Evolutionary conservation across 2,888 invertebrate species (phyloP).

Genomic region (Lutraria lutraria): DNA sequence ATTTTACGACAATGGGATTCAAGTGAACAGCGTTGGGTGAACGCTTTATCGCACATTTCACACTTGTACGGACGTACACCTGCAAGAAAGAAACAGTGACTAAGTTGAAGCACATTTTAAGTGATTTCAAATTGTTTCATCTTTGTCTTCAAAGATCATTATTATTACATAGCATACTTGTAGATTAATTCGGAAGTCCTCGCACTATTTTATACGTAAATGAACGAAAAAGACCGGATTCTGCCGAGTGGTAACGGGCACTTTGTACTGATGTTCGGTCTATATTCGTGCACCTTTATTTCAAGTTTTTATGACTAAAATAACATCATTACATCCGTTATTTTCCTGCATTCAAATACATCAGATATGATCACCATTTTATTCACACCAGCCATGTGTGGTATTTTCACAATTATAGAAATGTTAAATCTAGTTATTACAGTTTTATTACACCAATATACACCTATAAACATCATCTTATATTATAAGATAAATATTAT

Average conservation of each 20-base stretch:
- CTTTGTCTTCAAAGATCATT: no score
- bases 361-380: not conserved
- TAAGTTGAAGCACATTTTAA: not conserved
- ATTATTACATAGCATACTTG: no score
- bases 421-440: not conserved
- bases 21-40: constrained; percentile 99
- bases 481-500: not conserved
- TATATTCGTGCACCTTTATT: not conserved
- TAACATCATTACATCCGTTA: constrained; percentile 7
- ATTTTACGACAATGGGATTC: constrained; percentile 99
- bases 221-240: no score
- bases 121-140: no score
- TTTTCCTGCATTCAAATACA: not conserved
- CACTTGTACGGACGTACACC: constrained; percentile 99
- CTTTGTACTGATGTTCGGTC: not conserved
- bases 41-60: constrained; percentile 98
- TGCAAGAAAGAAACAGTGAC: constrained; percentile 79
- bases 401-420: not conserved
- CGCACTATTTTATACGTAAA: no score
- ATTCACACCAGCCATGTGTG: not conserved
- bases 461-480: not conserved
- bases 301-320: not conserved
- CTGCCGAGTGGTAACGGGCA: no score
- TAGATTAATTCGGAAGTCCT: no score
- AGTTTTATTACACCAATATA: not conserved